Evolutionary conservation across 2,888 invertebrate genomes (phyloP).

Genomic region (Odontocerum albicorne): DNA sequence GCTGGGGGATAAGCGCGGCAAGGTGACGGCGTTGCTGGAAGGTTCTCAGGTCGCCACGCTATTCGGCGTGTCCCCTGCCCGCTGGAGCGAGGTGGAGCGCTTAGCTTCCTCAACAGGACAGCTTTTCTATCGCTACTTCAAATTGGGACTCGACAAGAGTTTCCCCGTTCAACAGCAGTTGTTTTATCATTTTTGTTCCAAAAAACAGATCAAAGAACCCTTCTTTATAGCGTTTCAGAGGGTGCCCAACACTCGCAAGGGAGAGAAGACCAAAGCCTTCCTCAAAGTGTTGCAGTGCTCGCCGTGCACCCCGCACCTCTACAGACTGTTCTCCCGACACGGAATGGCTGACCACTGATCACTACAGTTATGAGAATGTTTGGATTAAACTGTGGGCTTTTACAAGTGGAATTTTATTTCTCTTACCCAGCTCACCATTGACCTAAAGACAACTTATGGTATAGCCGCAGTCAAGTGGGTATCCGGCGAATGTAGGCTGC

Average conservation of each 20-base stretch:
- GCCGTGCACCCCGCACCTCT: constrained; percentile 10
- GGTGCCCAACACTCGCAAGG: constrained; percentile 46
- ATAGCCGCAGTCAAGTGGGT: too few relatives aligned
- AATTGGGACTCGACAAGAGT: constrained; percentile 46
- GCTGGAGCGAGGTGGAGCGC: constrained; percentile 50
- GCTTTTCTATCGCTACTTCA: constrained; percentile 53
- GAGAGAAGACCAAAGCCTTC: constrained; percentile 47
- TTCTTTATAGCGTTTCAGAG: constrained; percentile 46
- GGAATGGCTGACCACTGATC: too few relatives aligned
- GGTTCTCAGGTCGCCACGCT: constrained; percentile 46
- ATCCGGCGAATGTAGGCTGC: too few relatives aligned
- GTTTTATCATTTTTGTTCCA: constrained; percentile 53
- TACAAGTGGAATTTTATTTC: too few relatives aligned
- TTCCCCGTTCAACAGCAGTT: constrained; percentile 49
- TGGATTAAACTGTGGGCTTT: too few relatives aligned
- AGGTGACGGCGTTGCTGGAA: constrained; percentile 47
- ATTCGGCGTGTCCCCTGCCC: constrained; percentile 45
- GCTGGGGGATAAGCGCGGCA: constrained; percentile 48
- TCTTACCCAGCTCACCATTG: too few relatives aligned
- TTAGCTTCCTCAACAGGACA: constrained; percentile 46
- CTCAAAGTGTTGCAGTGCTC: constrained; percentile 42
- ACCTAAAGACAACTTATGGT: too few relatives aligned
- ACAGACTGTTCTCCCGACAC: too few relatives aligned
- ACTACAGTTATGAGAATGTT: too few relatives aligned
- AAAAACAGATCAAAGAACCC: constrained; percentile 45